Conservation (phyloP, 2,888 invertebrate genomes). For the Hydraecia micacea region DNA sequence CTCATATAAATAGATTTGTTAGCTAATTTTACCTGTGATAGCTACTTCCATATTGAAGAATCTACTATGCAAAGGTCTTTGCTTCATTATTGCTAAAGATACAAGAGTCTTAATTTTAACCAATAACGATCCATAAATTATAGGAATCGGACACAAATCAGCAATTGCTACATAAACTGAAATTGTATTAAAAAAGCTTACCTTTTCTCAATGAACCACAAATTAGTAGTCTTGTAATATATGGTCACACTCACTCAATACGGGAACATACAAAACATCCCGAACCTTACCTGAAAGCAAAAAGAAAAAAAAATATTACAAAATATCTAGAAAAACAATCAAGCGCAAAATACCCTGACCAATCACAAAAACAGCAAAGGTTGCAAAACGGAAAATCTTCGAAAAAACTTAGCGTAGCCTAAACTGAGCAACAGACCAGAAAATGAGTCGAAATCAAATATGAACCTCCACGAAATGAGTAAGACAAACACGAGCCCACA, state of each 20-base stretch:
- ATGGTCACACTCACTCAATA: constrained; percentile 17
- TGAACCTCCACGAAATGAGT: constrained; percentile 81
- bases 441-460: constrained; percentile 85
- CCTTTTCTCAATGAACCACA: not conserved
- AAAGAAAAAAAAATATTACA: constrained; percentile 39
- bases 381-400: constrained; percentile 76
- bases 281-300: constrained; percentile 64
- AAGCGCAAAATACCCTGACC: constrained; percentile 48
- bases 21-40: not conserved
- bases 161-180: not conserved
- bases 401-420: constrained; percentile 71
- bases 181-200: not conserved
- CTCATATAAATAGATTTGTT: not conserved
- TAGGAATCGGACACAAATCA: no score
- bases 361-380: constrained; percentile 52
- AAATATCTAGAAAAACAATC: constrained; percentile 52
- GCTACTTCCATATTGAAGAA: not conserved
- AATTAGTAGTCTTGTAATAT: not conserved
- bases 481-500: constrained; percentile 82
- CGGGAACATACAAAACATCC: not conserved
- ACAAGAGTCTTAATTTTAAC: constrained; percentile 1
- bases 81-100: not conserved
- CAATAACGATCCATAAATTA: not conserved
- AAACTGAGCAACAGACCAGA: constrained; percentile 68
- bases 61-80: not conserved